Base-by-base conservation (phyloP, 2,113 vertebrate genomes). In the Etheostoma cragini region DNA sequence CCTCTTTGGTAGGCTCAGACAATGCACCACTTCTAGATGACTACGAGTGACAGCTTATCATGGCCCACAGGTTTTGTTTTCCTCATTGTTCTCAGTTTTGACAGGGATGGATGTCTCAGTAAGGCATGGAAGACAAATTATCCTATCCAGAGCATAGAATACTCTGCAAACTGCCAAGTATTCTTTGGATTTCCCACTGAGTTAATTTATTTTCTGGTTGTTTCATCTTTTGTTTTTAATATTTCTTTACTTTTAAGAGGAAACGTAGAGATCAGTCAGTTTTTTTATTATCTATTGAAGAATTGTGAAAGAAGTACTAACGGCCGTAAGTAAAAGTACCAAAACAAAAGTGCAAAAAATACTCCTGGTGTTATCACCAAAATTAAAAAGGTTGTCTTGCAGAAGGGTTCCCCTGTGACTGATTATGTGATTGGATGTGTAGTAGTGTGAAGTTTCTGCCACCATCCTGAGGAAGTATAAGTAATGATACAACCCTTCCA, bases 31-130 rank as follows among this genome's bases (percentile, higher is more conserved):
- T 72, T 86, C 76, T 10, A 33, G 66, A 70, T 81, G 87, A 83
- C 82, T 76, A 35, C 3, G 38, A 84, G 62, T 83, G 88, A 86
- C 84, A 82, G 82, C 77, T 87, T 73, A 78, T 87, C 89, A 74
- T 60, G 81, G 60, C 67, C 74, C 67, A 66, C 77, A 46, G 66
- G 77, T 83, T 87, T 78, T 80, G 65, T 76, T 89, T 85, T 80
- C 70, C 64, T 81, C 71, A 24, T 73, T 81, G 66, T 61, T 84
- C 60, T 45, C 24, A 71, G 65, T 82, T 78, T 77, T 68, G 83
- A 84, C 77, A 76, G 68, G 30, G 81, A 80, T 72, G 78, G 67
- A 90, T 68, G 81, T 82, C 69, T 82, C 57, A 67, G 64, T 70
- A 35, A 70, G 66, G 24, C 80, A 26, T 26, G 45, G 73, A 76